Evolutionary conservation across 1,140 invertebrate species (phyloP), one percentile per base, ranked within the genome.

Genomic region (Lithobius niger): DNA sequence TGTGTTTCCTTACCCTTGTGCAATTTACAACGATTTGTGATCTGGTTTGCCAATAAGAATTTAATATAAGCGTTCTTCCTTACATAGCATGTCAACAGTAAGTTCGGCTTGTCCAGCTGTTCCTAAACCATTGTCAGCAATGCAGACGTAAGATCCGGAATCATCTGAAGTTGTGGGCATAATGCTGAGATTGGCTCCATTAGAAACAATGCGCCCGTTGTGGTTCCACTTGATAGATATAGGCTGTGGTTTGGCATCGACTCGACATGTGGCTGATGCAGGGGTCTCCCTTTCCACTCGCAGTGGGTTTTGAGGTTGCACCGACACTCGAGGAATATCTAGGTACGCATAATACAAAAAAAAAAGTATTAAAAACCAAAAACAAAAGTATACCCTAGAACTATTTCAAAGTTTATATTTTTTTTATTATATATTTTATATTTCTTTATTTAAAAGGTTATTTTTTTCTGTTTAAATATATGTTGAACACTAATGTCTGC

Each of bases 301-400:
- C 51, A 93, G 62, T 13, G 89, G 88, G 70, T 93, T 92, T 67
- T 88, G 84, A 2, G 89, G 88, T 2, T 87, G 88, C 18, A 94
- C 84, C 64, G 82, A 79, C 1, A 94, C 84, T 44, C 89, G 76
- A 3, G 91, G 90, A 70, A 85, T 89, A 76, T 94, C 86, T 89
- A 74, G n/a, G n/a, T n/a, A n/a, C n/a, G n/a, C n/a, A n/a, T n/a
- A n/a, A n/a, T n/a, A n/a, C n/a, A n/a, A n/a, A n/a, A n/a, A n/a
- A n/a, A n/a, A n/a, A n/a, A n/a, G n/a, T n/a, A n/a, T n/a, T n/a
- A n/a, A n/a, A n/a, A n/a, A n/a, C n/a, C n/a, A n/a, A n/a, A n/a
- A n/a, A n/a, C n/a, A n/a, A n/a, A n/a, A n/a, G n/a, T n/a, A n/a
- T n/a, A n/a, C n/a, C n/a, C n/a, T n/a, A n/a, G n/a, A n/a, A n/a